Conservation (phyloP, 2,797 vertebrate species). For the Lophius americanus region DNA sequence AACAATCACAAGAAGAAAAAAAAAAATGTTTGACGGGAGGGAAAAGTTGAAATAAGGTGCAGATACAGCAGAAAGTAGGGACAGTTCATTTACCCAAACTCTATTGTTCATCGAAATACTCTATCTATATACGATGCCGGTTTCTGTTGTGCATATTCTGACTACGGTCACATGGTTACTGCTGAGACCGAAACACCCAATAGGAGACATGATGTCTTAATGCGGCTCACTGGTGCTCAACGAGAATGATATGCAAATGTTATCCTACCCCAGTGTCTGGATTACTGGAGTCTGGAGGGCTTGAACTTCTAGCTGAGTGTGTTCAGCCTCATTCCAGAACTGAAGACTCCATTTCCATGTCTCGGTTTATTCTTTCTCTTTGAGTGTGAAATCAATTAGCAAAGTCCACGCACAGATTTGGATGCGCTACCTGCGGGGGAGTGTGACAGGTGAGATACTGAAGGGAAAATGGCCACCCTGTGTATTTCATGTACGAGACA, state of each 20-base stretch:
- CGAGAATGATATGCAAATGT: not conserved
- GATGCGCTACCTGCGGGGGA: not conserved
- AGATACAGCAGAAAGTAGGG: not conserved
- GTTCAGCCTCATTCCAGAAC: not conserved
- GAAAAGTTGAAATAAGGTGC: not conserved
- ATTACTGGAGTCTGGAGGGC: not conserved
- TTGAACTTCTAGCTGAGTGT: not conserved
- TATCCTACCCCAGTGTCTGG: not conserved
- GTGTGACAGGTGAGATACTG: not conserved
- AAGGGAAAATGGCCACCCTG: not conserved
- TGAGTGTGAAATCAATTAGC: not conserved
- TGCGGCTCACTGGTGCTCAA: not conserved
- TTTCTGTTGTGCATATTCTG: not conserved
- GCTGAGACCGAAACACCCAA: not conserved
- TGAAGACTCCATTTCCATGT: not conserved
- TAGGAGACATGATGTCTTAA: not conserved
- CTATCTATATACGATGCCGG: not conserved
- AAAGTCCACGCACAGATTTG: not conserved
- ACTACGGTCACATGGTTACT: slow-evolving; percentile 1
- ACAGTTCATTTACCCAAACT: not conserved
- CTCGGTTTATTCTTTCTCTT: not conserved
- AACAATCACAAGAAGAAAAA: too few relatives aligned
- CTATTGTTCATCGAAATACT: not conserved
- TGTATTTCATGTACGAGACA: not conserved
- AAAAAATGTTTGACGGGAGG: too few relatives aligned